Percentiles rank a stretch among this genome's conserved stretches.
These are phyloP conservation scores for Erebia epiphron DNA, from an alignment of 2,888 invertebrate genomes.

Conservation along the genomic window DNA sequence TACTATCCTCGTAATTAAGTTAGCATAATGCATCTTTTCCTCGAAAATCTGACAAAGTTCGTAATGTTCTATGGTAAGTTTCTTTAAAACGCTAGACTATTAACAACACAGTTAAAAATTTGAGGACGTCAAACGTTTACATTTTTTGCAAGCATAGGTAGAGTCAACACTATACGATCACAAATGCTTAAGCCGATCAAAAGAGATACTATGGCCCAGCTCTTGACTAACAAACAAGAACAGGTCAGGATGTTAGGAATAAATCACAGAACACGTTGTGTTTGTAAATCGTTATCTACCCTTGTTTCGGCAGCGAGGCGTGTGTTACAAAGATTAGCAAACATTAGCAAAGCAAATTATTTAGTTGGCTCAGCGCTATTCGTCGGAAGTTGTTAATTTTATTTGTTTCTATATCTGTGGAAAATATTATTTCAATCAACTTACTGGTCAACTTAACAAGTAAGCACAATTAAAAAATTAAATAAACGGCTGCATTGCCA, in stretches of 20 bases:
- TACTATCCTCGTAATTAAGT: no score
- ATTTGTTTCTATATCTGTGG: background rate
- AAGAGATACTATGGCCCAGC: slow-evolving; percentile 15
- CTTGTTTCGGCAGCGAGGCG: background rate
- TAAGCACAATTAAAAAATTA: no score
- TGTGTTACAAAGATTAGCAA: background rate
- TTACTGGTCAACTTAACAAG: no score
- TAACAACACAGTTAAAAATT: no score
- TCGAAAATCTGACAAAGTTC: no score
- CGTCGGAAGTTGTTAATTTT: background rate
- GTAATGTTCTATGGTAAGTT: no score
- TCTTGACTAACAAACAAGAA: slow-evolving; percentile 20
- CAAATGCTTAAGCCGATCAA: slow-evolving; percentile 18
- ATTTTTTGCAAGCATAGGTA: slow-evolving; percentile 4
- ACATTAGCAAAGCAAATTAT: background rate
- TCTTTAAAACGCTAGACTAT: no score
- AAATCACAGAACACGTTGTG: slow-evolving; percentile 25
- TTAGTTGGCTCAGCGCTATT: background rate
- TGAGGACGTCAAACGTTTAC: no score
- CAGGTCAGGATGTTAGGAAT: slow-evolving; percentile 26
- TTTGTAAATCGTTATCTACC: slow-evolving; percentile 27
- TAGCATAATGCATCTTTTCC: no score
- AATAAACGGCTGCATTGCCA: no score
- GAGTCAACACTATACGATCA: background rate
- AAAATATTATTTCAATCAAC: no score